Evolutionary conservation across 2,797 vertebrate species (phyloP), one percentile per base, ranked within the genome.

Genomic region (Gallinago solitaria): DNA sequence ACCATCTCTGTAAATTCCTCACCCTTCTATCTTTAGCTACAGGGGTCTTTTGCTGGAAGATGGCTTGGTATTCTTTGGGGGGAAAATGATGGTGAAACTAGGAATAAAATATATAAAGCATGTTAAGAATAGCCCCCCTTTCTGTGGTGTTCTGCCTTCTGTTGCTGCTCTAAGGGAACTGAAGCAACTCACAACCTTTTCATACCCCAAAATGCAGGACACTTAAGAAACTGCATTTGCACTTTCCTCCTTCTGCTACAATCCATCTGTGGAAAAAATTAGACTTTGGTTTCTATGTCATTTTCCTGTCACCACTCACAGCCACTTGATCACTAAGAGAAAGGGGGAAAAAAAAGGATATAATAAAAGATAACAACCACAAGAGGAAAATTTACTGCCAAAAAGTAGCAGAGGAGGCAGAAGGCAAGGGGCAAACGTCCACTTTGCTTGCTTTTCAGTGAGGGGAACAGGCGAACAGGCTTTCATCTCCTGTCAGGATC

Each of bases 261-360:
- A 97, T 92, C 97, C 94, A 97, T 96, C 96, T 97, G 96, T 97
- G 92, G 33, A 18, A 95, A 97, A 98, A 97, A 94, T 43, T 59
- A 87, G 88, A 95, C 94, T 85, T 92, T 48, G 33, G 69, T 93
- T 88, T 95, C 93, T 92, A 11, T 69, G 51, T 93, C 83, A 69
- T 87, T 95, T 92, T 87, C 69, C 95, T 96, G 67, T 90, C 87
- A 94, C 75, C 69, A 65, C 89, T 96, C 83, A 78, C 53, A 93
- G 74, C 87, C 90, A 74, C 51, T 87, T 67, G 73, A 92, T 92
- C 89, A 85, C 59, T 37, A 96, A 86, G 50, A 69, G 67, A 75
- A 95, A 91, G 83, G n/a, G 33, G 11, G 27, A 32, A 48, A 47
- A 80, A 69, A 93, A 89, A 60, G 11, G 20, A 87, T 80, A 87